phyloP scores from a whole-genome alignment of 2,888 invertebrate species.

The Melieria crassipennis region DNA sequence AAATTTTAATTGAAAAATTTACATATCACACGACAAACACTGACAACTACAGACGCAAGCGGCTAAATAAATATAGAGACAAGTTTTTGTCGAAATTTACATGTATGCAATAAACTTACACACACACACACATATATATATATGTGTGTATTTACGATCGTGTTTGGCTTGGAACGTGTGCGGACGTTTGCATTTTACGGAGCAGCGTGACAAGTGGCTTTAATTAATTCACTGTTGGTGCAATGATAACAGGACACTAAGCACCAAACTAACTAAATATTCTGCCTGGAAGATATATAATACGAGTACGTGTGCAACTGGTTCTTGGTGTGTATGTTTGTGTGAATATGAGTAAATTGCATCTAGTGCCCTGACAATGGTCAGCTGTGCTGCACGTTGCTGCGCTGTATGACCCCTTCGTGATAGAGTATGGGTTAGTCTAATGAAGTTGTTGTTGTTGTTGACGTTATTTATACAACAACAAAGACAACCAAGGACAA shows the following conservation, averaged over 20 bases:
- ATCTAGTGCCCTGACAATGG: too few relatives aligned
- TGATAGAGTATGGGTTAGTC: too few relatives aligned
- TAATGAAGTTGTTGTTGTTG: too few relatives aligned
- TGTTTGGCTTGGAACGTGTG: slow-evolving; percentile 6
- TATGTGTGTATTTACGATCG: neutral
- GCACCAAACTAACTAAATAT: neutral
- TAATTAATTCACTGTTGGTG: slow-evolving; percentile 19
- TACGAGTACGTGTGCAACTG: neutral
- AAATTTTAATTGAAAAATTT: too few relatives aligned
- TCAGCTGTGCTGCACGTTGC: too few relatives aligned
- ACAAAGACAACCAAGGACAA: too few relatives aligned
- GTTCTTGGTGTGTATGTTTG: neutral
- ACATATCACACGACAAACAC: neutral
- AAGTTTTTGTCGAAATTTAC: neutral
- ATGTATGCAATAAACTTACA: neutral
- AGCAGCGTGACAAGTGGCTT: slow-evolving; percentile 5
- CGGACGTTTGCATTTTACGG: too few relatives aligned
- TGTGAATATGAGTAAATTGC: too few relatives aligned
- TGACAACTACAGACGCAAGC: neutral
- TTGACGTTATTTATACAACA: too few relatives aligned
- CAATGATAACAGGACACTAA: neutral
- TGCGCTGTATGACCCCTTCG: too few relatives aligned
- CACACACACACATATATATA: neutral
- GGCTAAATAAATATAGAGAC: neutral
- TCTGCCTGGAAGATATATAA: neutral